Conservation (phyloP, 2,797 vertebrate genomes). For the Rhinichthys osculus region DNA sequence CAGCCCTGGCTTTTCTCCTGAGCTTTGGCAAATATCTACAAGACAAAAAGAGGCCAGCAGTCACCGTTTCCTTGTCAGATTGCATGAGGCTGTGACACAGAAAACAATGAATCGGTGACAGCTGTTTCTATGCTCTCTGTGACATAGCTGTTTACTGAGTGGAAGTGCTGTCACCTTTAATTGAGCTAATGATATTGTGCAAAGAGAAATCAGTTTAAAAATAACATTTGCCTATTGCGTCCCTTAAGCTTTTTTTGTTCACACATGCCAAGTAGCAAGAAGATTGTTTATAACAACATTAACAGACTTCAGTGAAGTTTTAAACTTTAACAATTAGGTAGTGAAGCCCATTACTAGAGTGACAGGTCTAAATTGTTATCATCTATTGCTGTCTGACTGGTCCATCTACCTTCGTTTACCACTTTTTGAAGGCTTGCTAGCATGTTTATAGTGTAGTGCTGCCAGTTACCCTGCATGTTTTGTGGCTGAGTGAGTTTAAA, state of each 20-base stretch:
- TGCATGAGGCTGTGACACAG: conserved; percentile 32
- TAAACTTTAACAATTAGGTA: conserved; percentile 39
- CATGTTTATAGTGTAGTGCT: not conserved
- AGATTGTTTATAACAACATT: conserved; percentile 3
- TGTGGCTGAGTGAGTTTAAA: not conserved
- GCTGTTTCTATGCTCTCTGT: conserved; percentile 40
- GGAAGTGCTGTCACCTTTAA: conserved; percentile 56
- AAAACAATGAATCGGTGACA: conserved; percentile 59
- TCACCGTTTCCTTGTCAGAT: conserved; percentile 58
- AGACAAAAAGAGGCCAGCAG: conserved; percentile 58
- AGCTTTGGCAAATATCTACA: conserved; percentile 50
- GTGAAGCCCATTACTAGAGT: conserved; percentile 13
- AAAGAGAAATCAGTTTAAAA: conserved; percentile 43
- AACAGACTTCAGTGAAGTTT: conserved; percentile 28
- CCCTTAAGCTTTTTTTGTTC: conserved; percentile 28
- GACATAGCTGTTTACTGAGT: conserved; percentile 47
- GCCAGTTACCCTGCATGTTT: not conserved
- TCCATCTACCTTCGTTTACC: conserved; percentile 25
- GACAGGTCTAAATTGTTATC: conserved; percentile 25
- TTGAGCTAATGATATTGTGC: conserved; percentile 57
- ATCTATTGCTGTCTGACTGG: conserved; percentile 18
- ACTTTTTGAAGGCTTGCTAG: not conserved
- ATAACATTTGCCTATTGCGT: conserved; percentile 22
- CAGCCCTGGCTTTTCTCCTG: conserved; percentile 43
- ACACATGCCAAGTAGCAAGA: conserved; percentile 21